Evolutionary conservation across 2,797 vertebrate species (phyloP).

Genomic region (Ataeniobius toweri): DNA sequence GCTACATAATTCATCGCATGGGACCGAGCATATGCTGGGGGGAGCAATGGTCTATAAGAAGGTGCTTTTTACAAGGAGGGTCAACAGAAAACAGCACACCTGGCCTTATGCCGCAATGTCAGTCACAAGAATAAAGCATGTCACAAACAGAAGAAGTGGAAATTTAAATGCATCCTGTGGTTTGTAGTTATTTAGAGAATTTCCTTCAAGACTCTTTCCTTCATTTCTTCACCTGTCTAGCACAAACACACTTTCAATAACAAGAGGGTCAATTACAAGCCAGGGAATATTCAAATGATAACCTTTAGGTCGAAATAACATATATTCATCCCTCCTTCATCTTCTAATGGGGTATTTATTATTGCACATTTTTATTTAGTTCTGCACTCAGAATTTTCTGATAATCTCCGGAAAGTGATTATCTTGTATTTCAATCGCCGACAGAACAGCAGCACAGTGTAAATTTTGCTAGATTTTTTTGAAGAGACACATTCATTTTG

Average conservation of each 20-base stretch:
- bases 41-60: conserved; percentile 41
- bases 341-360: background rate
- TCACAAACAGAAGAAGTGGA: background rate
- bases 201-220: conserved; percentile 16
- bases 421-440: too few species aligned
- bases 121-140: background rate
- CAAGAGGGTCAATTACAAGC: conserved; percentile 11
- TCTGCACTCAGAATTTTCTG: too few species aligned
- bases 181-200: conserved; percentile 4
- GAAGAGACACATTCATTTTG: background rate
- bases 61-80: conserved; percentile 45
- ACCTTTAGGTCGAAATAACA: background rate
- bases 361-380: background rate
- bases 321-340: too few species aligned
- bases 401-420: too few species aligned
- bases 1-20: conserved; percentile 68
- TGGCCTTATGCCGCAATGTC: background rate
- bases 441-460: too few species aligned
- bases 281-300: background rate
- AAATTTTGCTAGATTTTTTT: too few species aligned
- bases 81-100: conserved; percentile 24
- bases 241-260: background rate
- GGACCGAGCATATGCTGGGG: conserved; percentile 56
- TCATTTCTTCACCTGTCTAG: background rate
- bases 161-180: background rate